These are phyloP conservation scores for Aphelocoma coerulescens DNA, from an alignment of 2,113 vertebrate species.

Conservation along the genomic window DNA sequence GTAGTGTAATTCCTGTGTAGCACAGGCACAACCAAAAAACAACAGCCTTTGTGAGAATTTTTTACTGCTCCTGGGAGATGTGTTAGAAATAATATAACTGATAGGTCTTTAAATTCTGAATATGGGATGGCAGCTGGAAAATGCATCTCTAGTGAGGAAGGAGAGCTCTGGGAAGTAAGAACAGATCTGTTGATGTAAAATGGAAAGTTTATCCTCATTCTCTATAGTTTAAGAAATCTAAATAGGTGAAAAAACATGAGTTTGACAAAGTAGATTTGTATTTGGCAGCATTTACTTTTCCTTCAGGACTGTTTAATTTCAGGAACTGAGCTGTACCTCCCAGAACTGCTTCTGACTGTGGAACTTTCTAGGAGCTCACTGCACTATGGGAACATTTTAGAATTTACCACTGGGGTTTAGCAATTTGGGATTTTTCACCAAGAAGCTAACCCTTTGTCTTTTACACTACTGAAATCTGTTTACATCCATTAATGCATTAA, in stretches of 20 bases:
- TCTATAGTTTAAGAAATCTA: accelerated
- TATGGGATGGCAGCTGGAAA: not conserved
- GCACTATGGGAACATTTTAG: not conserved
- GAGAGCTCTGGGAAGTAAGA: not conserved
- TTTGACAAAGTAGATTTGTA: not conserved
- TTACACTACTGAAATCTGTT: not conserved
- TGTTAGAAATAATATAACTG: not conserved
- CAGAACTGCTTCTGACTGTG: not conserved
- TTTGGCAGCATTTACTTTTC: not conserved
- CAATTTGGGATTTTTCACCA: not conserved
- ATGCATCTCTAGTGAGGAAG: not conserved
- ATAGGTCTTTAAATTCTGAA: not conserved
- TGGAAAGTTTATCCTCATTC: not conserved
- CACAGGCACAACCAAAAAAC: not conserved
- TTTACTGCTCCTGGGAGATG: not conserved
- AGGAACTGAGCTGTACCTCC: not conserved
- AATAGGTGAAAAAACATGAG: not conserved
- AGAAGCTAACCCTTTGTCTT: not conserved
- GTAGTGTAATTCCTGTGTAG: not conserved
- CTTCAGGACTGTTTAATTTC: not conserved
- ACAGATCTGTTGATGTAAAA: not conserved
- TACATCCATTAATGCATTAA: not conserved
- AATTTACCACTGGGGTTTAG: not conserved
- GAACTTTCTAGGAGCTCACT: not conserved
- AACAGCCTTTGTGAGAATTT: not conserved